Evolutionary conservation across 2,113 vertebrate species (phyloP), one percentile per base, ranked within the genome.

Genomic region (Pollimyrus isidori): DNA sequence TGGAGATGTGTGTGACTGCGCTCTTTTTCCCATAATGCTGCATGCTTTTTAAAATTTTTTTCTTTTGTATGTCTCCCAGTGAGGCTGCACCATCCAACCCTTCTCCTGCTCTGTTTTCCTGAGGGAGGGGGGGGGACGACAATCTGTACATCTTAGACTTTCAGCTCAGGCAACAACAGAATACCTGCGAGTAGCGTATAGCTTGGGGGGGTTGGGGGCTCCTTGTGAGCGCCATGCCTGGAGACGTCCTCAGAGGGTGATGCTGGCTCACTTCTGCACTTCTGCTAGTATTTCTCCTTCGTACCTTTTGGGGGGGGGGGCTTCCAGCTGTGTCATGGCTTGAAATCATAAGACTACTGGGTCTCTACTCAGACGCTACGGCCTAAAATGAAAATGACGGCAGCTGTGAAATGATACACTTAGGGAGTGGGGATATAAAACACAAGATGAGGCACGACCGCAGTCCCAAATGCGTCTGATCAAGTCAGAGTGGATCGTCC

Each of bases 21-120:
- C 45, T 46, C 23, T 86, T 46, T 69, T 30, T 85, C 26, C 35
- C 62, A 69, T 69, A 30, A n/a, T 69, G 62, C 62, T 30, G 7
- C 62, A 30, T 58, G 53, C 53, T 7, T 58, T 56, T 56, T 53
- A 3, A n/a, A n/a, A n/a, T 35, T 35, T 35, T 35, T 35, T 35
- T 35, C 1, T 35, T 35, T 35, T 35, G 39, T 83, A 91, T 88
- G 87, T 49, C 26, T 80, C 39, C 17, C 86, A 65, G 76, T 86
- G 82, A 52, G 49, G 21, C 83, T 69, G 39, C 42, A 65, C 82
- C 46, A 65, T 90, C 52, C 65, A 91, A 39, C 89, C 76, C 69
- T 21, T 48, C 83, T 87, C 84, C 39, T 76, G 62, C 35, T 83
- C 82, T 69, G 45, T 88, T 52, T 86, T 87, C 90, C 62, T 3